These are phyloP conservation scores for Meles meles DNA, from an alignment of 2,113 vertebrate species.

Conservation along the genomic window DNA sequence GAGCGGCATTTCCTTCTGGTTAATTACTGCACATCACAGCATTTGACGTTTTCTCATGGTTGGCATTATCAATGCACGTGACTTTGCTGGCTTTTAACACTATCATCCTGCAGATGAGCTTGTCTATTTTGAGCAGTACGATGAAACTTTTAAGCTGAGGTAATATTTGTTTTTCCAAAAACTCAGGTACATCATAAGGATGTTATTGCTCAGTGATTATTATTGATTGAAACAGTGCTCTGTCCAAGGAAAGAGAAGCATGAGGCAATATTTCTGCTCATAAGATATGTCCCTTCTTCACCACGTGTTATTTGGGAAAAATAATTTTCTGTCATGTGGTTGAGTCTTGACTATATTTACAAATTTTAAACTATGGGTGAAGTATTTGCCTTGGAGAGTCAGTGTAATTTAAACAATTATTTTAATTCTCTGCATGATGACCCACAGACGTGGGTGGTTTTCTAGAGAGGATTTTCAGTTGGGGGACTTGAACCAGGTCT, in stretches of 20 bases:
- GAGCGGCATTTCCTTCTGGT: background rate
- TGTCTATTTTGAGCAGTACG: background rate
- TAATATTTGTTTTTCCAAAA: background rate
- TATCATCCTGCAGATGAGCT: background rate
- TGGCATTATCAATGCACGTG: background rate
- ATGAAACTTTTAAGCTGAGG: background rate
- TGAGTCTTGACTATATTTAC: background rate
- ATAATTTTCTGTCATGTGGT: background rate
- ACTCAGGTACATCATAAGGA: background rate
- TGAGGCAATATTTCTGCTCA: background rate
- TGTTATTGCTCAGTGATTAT: background rate
- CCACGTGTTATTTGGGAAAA: background rate
- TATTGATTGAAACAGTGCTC: background rate
- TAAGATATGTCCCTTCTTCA: background rate
- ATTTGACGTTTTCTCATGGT: background rate
- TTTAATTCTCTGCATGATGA: background rate
- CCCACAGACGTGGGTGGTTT: background rate
- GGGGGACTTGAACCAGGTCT: background rate
- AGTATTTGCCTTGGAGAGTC: background rate
- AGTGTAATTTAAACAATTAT: background rate
- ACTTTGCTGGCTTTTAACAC: background rate
- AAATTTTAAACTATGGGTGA: background rate
- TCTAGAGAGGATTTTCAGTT: background rate
- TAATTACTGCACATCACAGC: background rate
- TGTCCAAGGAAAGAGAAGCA: background rate